Base-by-base conservation (phyloP, 2,113 vertebrate species). In the Oncorhynchus gorbuscha region DNA sequence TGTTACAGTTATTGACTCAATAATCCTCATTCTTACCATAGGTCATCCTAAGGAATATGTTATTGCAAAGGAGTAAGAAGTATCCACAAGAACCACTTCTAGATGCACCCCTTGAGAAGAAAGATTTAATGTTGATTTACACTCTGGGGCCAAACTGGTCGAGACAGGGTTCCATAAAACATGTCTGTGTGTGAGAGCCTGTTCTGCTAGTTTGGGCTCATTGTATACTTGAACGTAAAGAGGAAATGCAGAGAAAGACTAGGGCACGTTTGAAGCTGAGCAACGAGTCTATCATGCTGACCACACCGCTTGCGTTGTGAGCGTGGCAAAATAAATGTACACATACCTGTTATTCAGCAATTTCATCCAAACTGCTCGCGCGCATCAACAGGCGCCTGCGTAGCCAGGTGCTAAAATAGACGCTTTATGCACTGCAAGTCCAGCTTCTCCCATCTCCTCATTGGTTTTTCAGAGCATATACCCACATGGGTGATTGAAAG, bases 81-180 rank as follows among this genome's bases (percentile, higher is more conserved):
- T 7, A 20, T n/a, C 61, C 12, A 7, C 78, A 86, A 24, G 70
- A 85, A 1, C 70, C 22, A 5, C 48, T 72, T 0, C 0, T 84
- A 76, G 58, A 88, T 0, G 69, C 81, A 0, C 13, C 77, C 0
- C 45, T 90, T 0, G 48, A 83, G 0, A 76, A 84, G n/a, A 84
- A 87, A 28, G 87, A 88, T 22, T 13, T 91, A 0, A 81, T 30
- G 78, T 20, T 83, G 45, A 89, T 91, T 3, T 82, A 84, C 1
- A 91, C 83, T 9, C 11, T 88, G 72, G 90, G 89, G 22, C 75
- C 88, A 0, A 89, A 76, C 13, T 12, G 6, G 30, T 59, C 45
- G 0, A 76, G 74, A 69, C 13, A 30, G 0, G 9, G 64, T 55
- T 45, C 73, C 0, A 18, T 64, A 39, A 69, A 86, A 61, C 77